These are phyloP conservation scores for Aratinga solstitialis DNA, from an alignment of 2,797 vertebrate species.

Conservation along the genomic window DNA sequence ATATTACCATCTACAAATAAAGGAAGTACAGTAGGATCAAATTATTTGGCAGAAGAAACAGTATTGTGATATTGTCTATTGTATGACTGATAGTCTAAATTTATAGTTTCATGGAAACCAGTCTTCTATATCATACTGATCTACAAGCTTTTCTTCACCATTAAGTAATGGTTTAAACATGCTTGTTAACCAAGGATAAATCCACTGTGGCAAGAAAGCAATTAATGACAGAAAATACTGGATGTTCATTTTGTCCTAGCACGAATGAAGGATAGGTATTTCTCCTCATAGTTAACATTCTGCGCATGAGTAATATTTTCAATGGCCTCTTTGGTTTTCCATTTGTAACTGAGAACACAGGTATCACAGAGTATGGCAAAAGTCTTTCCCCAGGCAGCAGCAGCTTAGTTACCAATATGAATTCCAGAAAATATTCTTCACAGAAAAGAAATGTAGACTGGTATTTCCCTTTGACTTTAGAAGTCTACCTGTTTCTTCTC, in stretches of 20 bases:
- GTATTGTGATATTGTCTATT: neutral
- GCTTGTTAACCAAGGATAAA: neutral
- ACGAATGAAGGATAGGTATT: neutral
- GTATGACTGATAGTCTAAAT: neutral
- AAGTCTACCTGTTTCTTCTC: neutral
- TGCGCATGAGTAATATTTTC: neutral
- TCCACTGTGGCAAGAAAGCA: neutral
- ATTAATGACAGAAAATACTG: neutral
- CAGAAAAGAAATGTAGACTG: neutral
- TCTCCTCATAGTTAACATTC: neutral
- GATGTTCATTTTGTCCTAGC: neutral
- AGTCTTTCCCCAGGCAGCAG: neutral
- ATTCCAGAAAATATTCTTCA: neutral
- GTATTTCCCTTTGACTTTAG: neutral
- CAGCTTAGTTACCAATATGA: neutral
- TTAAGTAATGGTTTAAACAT: neutral
- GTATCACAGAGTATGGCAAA: neutral
- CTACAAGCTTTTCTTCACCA: neutral
- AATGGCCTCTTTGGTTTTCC: neutral
- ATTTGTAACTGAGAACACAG: neutral
- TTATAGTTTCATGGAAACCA: neutral
- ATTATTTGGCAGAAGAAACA: neutral
- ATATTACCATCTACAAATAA: neutral
- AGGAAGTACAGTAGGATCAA: neutral
- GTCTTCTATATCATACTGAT: neutral